Evolutionary conservation across 30 jellyfish, hydroid and myxozoan species (phyloP).

Genomic region (Chrysaora quinquecirrha): DNA sequence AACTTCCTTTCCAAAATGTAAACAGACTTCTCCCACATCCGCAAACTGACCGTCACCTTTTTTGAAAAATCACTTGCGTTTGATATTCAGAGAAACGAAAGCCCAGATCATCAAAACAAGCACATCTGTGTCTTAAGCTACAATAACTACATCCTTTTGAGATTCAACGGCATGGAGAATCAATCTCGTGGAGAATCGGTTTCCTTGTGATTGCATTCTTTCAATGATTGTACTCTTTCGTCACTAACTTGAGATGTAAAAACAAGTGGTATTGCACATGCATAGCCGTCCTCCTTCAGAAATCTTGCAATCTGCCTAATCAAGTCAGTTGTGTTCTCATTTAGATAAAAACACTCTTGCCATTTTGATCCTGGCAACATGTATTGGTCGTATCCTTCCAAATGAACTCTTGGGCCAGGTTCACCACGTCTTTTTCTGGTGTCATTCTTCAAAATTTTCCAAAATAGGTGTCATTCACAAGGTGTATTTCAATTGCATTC

Average conservation of each 20-base stretch:
- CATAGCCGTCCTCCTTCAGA: constrained; percentile 48
- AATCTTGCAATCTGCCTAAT: constrained; percentile 41
- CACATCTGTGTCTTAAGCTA: no score
- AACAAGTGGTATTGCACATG: constrained; percentile 52
- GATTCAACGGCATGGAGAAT: constrained; percentile 37
- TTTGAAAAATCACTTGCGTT: no score
- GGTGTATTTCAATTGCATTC: constrained; percentile 44
- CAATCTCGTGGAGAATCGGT: constrained; percentile 49
- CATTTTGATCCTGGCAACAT: constrained; percentile 56
- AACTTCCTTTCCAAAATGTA: no score
- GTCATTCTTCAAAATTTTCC: constrained; percentile 38
- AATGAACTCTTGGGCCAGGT: constrained; percentile 58
- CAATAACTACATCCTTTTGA: no score
- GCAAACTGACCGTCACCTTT: no score
- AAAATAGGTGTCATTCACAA: constrained; percentile 36
- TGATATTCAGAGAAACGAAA: no score
- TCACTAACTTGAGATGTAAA: constrained; percentile 41
- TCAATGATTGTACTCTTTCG: constrained; percentile 47
- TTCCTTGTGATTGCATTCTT: constrained; percentile 33
- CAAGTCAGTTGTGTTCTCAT: constrained; percentile 54
- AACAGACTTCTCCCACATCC: no score
- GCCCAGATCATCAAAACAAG: no score
- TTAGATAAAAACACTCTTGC: constrained; percentile 21
- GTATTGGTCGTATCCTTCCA: constrained; percentile 61
- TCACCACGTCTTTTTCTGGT: constrained; percentile 49